Conservation (phyloP, 1,140 invertebrate species). For the Diorhabda sublineata region DNA sequence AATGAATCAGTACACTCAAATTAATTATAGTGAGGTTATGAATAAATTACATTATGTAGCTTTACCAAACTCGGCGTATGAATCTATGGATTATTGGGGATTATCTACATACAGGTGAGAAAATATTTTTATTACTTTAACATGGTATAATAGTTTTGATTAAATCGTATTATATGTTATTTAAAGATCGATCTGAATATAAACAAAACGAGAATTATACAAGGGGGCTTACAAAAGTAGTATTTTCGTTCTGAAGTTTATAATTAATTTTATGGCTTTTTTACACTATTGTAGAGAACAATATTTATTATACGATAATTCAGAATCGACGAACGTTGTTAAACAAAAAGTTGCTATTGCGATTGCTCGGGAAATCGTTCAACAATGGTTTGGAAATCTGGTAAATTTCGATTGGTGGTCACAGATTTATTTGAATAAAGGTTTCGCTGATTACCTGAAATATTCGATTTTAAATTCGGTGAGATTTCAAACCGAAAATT, state of each 20-base stretch:
- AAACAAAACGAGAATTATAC: too few species aligned
- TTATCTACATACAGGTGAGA: slow-evolving; percentile 67
- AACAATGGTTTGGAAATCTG: slow-evolving; percentile 70
- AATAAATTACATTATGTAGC: slow-evolving; percentile 48
- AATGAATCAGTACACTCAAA: slow-evolving; percentile 20
- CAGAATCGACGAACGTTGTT: slow-evolving; percentile 57
- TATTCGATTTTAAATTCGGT: slow-evolving; percentile 31
- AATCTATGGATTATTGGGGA: slow-evolving; percentile 95
- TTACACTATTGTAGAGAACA: slow-evolving; percentile 57
- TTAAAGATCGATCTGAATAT: too few species aligned
- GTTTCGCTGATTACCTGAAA: slow-evolving; percentile 49
- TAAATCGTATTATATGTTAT: not conserved
- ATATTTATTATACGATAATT: slow-evolving; percentile 68
- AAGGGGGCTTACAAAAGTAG: not conserved
- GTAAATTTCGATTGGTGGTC: slow-evolving; percentile 57
- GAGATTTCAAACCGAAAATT: slow-evolving; percentile 34
- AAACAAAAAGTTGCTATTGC: slow-evolving; percentile 50
- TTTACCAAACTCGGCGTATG: slow-evolving; percentile 91
- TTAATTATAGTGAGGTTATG: slow-evolving; percentile 24
- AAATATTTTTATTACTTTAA: not conserved
- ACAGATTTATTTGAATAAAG: slow-evolving; percentile 51
- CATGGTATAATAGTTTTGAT: not conserved
- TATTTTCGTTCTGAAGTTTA: not conserved
- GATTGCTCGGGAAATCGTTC: slow-evolving; percentile 60
- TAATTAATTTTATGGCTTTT: not conserved